Percentiles rank a stretch among this genome's conserved stretches.
These are phyloP conservation scores for Champsocephalus gunnari DNA, from an alignment of 2,797 vertebrate species.

Conservation along the genomic window DNA sequence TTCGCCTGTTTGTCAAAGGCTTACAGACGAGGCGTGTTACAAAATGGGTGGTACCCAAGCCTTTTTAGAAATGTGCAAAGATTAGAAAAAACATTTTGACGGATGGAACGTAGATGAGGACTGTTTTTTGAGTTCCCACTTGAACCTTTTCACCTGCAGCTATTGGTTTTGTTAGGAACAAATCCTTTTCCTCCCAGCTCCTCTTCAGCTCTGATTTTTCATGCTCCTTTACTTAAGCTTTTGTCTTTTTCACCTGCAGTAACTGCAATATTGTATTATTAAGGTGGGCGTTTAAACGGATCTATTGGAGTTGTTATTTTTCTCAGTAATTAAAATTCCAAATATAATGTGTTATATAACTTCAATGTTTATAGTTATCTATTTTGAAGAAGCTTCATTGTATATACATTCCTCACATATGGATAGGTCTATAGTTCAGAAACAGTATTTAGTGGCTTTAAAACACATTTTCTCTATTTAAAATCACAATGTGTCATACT, in stretches of 20 bases:
- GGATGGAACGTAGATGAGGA: slow-evolving; percentile 36
- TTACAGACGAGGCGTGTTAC: slow-evolving; percentile 15
- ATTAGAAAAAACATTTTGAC: slow-evolving; percentile 24
- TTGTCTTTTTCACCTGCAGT: not conserved
- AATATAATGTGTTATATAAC: not conserved
- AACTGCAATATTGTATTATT: not conserved
- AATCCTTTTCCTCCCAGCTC: not conserved
- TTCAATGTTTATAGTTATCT: not conserved
- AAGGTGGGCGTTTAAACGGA: not conserved
- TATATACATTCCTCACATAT: not conserved
- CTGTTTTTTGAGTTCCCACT: slow-evolving; percentile 23
- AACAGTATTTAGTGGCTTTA: not conserved
- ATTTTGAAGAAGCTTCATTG: not conserved
- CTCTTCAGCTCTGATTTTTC: slow-evolving; percentile 18
- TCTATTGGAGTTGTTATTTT: not conserved
- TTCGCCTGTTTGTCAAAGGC: slow-evolving; percentile 20
- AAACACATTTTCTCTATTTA: not conserved
- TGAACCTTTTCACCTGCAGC: slow-evolving; percentile 44
- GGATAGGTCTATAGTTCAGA: not conserved
- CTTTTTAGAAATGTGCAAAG: slow-evolving; percentile 28
- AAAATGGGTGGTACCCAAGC: not conserved
- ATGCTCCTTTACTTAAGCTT: slow-evolving; percentile 1
- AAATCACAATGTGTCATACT: not conserved
- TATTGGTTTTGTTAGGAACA: slow-evolving; percentile 11
- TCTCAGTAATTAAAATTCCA: not conserved